Percentiles rank a stretch among this genome's conserved stretches.
Evolutionary conservation across 1,140 invertebrate genomes (phyloP).

Genomic region (Olivierus martensii): DNA sequence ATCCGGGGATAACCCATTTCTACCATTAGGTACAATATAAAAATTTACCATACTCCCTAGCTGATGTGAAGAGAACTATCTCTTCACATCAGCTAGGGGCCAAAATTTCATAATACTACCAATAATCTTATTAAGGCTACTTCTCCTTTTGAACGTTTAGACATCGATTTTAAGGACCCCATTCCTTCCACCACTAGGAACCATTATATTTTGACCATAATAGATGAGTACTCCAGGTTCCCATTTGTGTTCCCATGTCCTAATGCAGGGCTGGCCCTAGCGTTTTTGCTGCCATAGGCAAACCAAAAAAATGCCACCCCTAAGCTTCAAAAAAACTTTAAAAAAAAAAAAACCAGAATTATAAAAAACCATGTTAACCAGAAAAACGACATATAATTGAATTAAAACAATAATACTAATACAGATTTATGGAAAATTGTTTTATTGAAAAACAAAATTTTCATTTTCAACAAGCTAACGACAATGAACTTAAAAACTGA

Average conservation of each 20-base stretch:
- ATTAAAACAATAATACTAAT: too few species aligned
- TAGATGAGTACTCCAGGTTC: constrained; percentile 27
- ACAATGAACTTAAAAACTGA: too few species aligned
- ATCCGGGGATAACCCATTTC: constrained; percentile 21
- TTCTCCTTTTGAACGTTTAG: constrained; percentile 20
- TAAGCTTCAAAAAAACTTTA: too few species aligned
- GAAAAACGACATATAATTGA: too few species aligned
- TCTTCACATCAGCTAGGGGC: constrained; percentile 1
- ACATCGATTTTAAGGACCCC: constrained; percentile 25
- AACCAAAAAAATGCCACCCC: too few species aligned
- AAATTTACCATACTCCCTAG: constrained; percentile 19
- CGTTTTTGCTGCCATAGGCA: too few species aligned
- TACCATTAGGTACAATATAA: constrained; percentile 15
- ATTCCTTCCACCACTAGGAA: constrained; percentile 20
- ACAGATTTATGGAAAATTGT: too few species aligned
- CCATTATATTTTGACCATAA: constrained; percentile 21
- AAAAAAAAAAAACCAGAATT: too few species aligned
- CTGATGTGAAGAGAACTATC: constrained; percentile 4
- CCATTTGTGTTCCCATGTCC: constrained; percentile 17
- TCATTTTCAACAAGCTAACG: too few species aligned
- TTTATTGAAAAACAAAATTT: too few species aligned
- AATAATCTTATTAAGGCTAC: constrained; percentile 21
- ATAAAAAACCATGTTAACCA: too few species aligned
- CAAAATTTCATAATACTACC: constrained; percentile 9
- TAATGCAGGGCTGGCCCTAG: too few species aligned